Percentiles rank a stretch among this genome's conserved stretches.
phyloP scores from a whole-genome alignment of 2,888 invertebrate genomes.

The Rhamnusium bicolor region DNA sequence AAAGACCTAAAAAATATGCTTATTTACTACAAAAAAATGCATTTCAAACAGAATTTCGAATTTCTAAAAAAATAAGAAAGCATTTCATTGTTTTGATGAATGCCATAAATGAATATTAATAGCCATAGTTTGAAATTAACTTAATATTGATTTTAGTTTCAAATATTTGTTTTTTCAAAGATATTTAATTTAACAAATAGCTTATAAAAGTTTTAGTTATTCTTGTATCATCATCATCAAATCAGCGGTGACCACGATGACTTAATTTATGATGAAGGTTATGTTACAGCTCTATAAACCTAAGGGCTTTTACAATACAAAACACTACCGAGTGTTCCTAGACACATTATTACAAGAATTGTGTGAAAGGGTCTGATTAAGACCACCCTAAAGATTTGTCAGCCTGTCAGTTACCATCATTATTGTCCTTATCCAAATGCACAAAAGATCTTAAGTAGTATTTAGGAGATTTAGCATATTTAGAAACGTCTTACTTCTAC shows the following conservation, averaged over 20 bases:
- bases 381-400: constrained; percentile 2
- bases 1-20: too few relatives aligned
- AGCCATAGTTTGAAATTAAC: too few relatives aligned
- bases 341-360: constrained; percentile 13
- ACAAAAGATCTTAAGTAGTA: neutral
- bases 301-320: neutral
- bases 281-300: neutral
- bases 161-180: too few relatives aligned
- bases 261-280: constrained; percentile 4
- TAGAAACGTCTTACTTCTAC: neutral
- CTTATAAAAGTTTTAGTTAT: neutral
- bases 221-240: neutral
- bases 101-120: too few relatives aligned
- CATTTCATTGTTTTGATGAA: too few relatives aligned
- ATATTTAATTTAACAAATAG: neutral
- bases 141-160: too few relatives aligned
- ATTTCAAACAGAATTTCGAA: too few relatives aligned
- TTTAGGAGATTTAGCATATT: neutral
- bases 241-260: constrained; percentile 2
- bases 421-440: neutral
- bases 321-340: neutral
- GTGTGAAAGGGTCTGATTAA: constrained; percentile 8
- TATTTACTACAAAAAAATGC: too few relatives aligned
- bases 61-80: too few relatives aligned
- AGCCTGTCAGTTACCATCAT: neutral